Conservation (phyloP, 2,113 vertebrate species). For the Seriola aureovittata region DNA sequence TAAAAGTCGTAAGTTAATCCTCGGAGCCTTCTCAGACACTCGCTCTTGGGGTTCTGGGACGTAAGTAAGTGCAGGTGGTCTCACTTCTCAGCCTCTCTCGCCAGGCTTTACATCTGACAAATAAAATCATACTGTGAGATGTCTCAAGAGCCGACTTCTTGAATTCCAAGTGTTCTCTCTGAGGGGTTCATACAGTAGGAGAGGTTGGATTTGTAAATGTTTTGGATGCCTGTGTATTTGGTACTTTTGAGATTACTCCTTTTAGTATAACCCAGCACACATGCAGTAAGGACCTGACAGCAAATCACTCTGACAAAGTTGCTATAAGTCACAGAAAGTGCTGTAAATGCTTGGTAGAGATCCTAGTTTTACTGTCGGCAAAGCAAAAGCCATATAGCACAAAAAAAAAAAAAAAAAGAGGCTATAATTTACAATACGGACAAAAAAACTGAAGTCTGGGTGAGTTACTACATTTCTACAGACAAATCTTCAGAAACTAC, state of each 20-base stretch:
- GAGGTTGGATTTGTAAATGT: conserved; percentile 19
- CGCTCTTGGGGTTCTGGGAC: conserved; percentile 67
- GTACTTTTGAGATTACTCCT: neutral
- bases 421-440: conserved; percentile 5
- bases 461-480: conserved; percentile 25
- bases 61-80: conserved; percentile 83
- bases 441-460: neutral
- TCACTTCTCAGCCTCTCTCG: conserved; percentile 40
- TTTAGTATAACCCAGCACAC: conserved; percentile 28
- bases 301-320: conserved; percentile 57
- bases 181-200: conserved; percentile 21
- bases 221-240: conserved; percentile 3
- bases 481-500: conserved; percentile 26
- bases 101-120: conserved; percentile 65
- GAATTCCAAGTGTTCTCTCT: conserved; percentile 23
- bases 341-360: conserved; percentile 21
- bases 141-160: conserved; percentile 34
- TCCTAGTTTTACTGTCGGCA: conserved; percentile 18
- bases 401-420: neutral
- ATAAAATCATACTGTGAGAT: conserved; percentile 63
- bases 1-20: conserved; percentile 82
- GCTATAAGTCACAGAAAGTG: conserved; percentile 35
- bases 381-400: neutral
- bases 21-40: conserved; percentile 67
- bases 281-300: conserved; percentile 28